These are phyloP conservation scores for Drosophila percnosoma DNA, from an alignment of 2,888 invertebrate genomes.

Conservation along the genomic window DNA sequence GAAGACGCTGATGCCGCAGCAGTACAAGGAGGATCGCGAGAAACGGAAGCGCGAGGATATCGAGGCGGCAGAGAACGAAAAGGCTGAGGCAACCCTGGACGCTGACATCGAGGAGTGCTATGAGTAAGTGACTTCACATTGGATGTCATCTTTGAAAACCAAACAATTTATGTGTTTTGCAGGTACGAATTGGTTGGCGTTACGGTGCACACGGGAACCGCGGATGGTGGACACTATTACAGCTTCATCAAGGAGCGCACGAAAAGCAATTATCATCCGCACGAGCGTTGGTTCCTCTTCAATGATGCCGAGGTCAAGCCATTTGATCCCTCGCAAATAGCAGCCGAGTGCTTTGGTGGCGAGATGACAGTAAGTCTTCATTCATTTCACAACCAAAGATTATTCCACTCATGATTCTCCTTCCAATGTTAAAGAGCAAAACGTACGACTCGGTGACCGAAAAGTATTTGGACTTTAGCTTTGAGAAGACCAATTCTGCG, in stretches of 20 bases:
- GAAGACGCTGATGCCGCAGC: slow-evolving; percentile 95
- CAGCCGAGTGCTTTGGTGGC: slow-evolving; percentile 98
- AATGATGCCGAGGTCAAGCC: slow-evolving; percentile 97
- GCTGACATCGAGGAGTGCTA: slow-evolving; percentile 89
- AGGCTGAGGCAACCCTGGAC: slow-evolving; percentile 68
- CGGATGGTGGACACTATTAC: slow-evolving; percentile 98
- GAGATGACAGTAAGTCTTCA: slow-evolving; percentile 92
- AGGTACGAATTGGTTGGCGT: slow-evolving; percentile 95
- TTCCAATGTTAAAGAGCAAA: slow-evolving; percentile 89
- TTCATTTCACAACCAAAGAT: not conserved
- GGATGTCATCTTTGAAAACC: not conserved
- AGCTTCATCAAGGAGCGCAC: slow-evolving; percentile 96
- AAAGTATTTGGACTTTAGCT: slow-evolving; percentile 98
- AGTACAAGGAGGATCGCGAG: slow-evolving; percentile 90
- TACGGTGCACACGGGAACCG: slow-evolving; percentile 98
- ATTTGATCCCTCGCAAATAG: slow-evolving; percentile 97
- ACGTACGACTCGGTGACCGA: slow-evolving; percentile 98
- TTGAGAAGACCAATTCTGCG: slow-evolving; percentile 98
- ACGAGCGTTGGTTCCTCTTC: slow-evolving; percentile 96
- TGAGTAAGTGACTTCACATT: slow-evolving; percentile 86
- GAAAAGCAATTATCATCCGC: slow-evolving; percentile 86
- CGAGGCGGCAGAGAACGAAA: slow-evolving; percentile 63
- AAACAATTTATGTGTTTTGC: slow-evolving; percentile 63
- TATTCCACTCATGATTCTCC: not conserved
- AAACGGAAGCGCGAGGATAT: slow-evolving; percentile 82